Conservation (phyloP, 2,888 invertebrate species). For the Eupithecia dodoneata region DNA sequence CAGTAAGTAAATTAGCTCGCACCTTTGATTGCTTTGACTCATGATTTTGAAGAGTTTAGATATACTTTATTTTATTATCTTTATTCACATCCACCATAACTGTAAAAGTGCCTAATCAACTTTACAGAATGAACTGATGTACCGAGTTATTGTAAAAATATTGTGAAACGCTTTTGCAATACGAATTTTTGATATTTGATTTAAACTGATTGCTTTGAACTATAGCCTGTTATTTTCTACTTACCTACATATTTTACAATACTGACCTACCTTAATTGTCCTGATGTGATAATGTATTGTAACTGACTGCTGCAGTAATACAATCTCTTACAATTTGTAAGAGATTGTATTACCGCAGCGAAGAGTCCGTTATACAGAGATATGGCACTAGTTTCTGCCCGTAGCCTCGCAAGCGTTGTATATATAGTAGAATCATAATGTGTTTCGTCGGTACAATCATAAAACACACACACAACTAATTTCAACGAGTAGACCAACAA, state of each 20-base stretch:
- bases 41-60: too few relatives aligned
- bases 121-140: background rate
- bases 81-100: background rate
- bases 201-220: background rate
- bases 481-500: too few relatives aligned
- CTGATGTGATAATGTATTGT: background rate
- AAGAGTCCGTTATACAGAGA: constrained; percentile 2
- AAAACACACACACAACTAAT: too few relatives aligned
- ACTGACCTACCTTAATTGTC: constrained; percentile 12
- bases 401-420: too few relatives aligned
- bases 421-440: too few relatives aligned
- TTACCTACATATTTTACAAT: constrained; percentile 4
- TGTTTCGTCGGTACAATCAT: too few relatives aligned
- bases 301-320: background rate
- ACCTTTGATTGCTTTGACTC: too few relatives aligned
- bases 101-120: background rate
- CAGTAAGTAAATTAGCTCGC: too few relatives aligned
- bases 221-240: constrained; percentile 1
- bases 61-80: too few relatives aligned
- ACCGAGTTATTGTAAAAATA: background rate
- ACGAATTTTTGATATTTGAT: background rate
- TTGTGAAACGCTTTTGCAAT: constrained; percentile 8
- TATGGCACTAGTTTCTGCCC: too few relatives aligned
- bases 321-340: background rate
- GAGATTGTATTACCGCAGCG: background rate